Evolutionary conservation across 2,113 vertebrate species (phyloP), one percentile per base, ranked within the genome.

Genomic region (Nycticebus coucang): DNA sequence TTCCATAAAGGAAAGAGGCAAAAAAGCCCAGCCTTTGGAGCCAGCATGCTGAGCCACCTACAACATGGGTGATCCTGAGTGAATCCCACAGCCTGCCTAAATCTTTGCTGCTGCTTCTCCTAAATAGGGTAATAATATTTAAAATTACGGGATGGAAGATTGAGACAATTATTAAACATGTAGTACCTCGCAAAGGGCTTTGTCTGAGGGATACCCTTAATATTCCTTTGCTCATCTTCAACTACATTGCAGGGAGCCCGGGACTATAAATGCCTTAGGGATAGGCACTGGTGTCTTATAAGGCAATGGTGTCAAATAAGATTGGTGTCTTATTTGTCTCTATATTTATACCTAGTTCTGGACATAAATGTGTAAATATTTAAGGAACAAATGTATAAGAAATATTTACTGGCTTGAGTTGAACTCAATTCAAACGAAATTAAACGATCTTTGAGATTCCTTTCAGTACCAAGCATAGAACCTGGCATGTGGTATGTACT

Each of bases 391-490:
- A 87, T 72, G 45, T 72, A 85, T 93, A 93, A 89, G 66, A 93
- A 92, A 72, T 87, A 85, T 85, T 84, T 85, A 57, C n/a, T 85
- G 60, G 28, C 15, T 83, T 92, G 35, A 80, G 81, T 66, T 37
- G 41, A 96, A 94, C 62, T 75, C 18, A 95, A 93, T 26, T 66
- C 55, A 90, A 95, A 96, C 93, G 24, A 86, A 92, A 94, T 83
- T 71, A 82, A 93, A 95, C 8, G 21, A 26, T 33, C 22, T 95
- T 95, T 95, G 30, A 69, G 35, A 79, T 55, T 85, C 37, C 21
- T 64, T n/a, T 96, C 45, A 77, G 21, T 72, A 45, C 45, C 50
- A 87, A 78, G 28, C 72, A 66, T 66, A 75, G 66, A 87, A 72
- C n/a, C 75, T 87, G 77, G 77, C 21, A 68, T 77, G 50, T 30